Conservation (phyloP, 2,888 invertebrate genomes). For the Andrena minutula region DNA sequence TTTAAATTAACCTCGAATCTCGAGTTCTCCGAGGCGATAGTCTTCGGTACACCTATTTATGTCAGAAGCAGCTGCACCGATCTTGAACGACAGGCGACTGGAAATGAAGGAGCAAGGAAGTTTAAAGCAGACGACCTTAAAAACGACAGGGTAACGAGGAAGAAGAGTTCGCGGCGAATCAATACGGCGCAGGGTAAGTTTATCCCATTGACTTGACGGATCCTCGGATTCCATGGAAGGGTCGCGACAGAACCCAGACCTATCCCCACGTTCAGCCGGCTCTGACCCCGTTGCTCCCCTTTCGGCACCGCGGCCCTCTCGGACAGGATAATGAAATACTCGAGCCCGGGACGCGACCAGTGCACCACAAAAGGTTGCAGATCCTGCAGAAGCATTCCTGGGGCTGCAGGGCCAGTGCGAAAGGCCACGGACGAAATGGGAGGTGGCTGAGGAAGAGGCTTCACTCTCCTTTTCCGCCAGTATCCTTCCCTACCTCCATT, state of each 20-base stretch:
- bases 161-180: slow-evolving; percentile 69
- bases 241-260: slow-evolving; percentile 33
- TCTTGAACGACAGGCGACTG: no score
- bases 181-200: slow-evolving; percentile 75
- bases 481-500: background rate
- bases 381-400: slow-evolving; percentile 43
- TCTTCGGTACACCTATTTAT: no score
- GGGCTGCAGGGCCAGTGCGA: slow-evolving; percentile 22
- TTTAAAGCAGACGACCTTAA: slow-evolving; percentile 6
- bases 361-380: slow-evolving; percentile 51
- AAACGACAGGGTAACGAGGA: background rate
- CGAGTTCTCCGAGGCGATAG: no score
- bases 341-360: slow-evolving; percentile 62
- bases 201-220: slow-evolving; percentile 78
- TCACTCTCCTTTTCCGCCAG: background rate
- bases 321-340: slow-evolving; percentile 80
- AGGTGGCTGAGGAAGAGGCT: background rate
- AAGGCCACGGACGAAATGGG: slow-evolving; percentile 2
- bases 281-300: background rate
- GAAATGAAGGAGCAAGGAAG: background rate
- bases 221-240: slow-evolving; percentile 53
- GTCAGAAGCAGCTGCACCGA: no score
- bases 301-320: slow-evolving; percentile 50
- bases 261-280: slow-evolving; percentile 13
- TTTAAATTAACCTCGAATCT: no score